Conservation (phyloP, 1,140 invertebrate genomes). For the Bradysia coprophila region DNA sequence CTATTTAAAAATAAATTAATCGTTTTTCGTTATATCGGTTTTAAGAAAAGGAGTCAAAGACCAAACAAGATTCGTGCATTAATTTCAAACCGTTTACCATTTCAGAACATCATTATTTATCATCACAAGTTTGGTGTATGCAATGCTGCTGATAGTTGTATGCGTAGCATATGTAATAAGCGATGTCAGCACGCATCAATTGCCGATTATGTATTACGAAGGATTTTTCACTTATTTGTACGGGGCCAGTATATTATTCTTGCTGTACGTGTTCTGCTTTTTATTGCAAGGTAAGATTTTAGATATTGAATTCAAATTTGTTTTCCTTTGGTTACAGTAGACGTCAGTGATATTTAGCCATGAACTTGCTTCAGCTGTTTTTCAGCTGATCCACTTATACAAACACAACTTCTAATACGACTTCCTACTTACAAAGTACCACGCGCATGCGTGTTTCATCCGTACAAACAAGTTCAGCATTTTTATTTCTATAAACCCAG, state of each 20-base stretch:
- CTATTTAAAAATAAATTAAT: too few species aligned
- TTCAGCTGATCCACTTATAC: too few species aligned
- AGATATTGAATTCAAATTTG: neutral
- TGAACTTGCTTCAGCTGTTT: too few species aligned
- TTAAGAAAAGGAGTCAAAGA: too few species aligned
- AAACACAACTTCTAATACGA: too few species aligned
- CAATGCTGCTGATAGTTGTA: slow-evolving; percentile 75
- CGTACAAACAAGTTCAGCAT: too few species aligned
- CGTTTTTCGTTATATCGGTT: too few species aligned
- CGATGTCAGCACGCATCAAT: slow-evolving; percentile 78
- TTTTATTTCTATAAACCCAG: too few species aligned
- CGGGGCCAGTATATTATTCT: slow-evolving; percentile 83
- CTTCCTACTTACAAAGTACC: too few species aligned
- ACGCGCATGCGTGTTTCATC: too few species aligned
- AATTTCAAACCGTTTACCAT: slow-evolving; percentile 15
- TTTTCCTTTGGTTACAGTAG: too few species aligned
- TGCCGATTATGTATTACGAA: slow-evolving; percentile 83
- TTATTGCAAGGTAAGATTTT: slow-evolving; percentile 54
- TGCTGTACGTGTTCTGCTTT: slow-evolving; percentile 93
- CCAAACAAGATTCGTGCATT: neutral
- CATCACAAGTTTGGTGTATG: slow-evolving; percentile 86
- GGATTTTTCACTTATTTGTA: slow-evolving; percentile 96
- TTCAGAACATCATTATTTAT: slow-evolving; percentile 84
- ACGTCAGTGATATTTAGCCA: too few species aligned
- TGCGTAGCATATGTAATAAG: slow-evolving; percentile 85